Conservation (phyloP, 2,888 invertebrate species). For the Oscheius onirici region DNA sequence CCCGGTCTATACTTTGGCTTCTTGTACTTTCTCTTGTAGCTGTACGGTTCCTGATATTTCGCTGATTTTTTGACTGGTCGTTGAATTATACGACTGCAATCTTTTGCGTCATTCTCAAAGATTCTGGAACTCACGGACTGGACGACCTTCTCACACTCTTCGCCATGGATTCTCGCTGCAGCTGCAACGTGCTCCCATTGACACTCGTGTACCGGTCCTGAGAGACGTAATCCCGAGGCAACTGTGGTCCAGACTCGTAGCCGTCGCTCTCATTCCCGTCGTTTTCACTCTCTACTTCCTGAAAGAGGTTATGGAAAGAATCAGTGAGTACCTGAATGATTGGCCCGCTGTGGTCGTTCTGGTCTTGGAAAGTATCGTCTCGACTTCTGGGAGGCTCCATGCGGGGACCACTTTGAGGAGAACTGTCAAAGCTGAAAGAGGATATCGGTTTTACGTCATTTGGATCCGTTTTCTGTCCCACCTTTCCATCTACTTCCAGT, state of each 20-base stretch:
- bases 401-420: background rate
- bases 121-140: too few relatives aligned
- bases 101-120: too few relatives aligned
- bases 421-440: too few relatives aligned
- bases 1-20: slow-evolving; percentile 37
- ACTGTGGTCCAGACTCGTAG: slow-evolving; percentile 17
- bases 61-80: too few relatives aligned
- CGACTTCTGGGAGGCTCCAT: background rate
- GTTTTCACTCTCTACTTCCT: slow-evolving; percentile 10
- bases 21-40: background rate
- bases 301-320: background rate
- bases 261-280: background rate
- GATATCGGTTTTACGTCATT: too few relatives aligned
- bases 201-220: background rate
- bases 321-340: background rate
- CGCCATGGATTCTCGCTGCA: background rate
- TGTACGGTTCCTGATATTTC: background rate
- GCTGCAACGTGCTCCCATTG: background rate
- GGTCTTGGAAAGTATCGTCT: background rate
- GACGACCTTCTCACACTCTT: background rate
- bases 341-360: background rate
- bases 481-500: too few relatives aligned
- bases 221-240: background rate
- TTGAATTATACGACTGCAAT: too few relatives aligned
- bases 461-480: too few relatives aligned